Base-by-base conservation (phyloP, 2,797 vertebrate genomes). In the Naso thynnoides region DNA sequence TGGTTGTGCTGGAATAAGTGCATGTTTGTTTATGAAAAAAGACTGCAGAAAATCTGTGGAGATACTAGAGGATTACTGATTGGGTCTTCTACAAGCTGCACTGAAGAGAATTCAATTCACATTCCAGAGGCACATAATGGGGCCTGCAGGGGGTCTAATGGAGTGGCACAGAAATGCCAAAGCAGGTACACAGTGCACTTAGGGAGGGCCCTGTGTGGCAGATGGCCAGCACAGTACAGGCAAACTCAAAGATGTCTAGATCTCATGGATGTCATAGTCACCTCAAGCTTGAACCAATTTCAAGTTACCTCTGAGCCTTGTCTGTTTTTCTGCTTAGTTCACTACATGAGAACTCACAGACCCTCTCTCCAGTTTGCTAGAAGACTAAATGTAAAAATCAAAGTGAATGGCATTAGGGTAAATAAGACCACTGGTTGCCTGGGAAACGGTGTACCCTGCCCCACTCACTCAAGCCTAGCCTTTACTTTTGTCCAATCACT, bases 351-450 rank as follows among this genome's bases (percentile, higher is more conserved):
- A 60, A 78, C 85, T 86, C 88, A 61, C 63, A 82, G 77, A 73
- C 84, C 79, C 71, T 74, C 76, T 79, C 83, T 87, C 84, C 62
- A 79, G 76, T 86, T 90, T 86, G 88, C 91, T 75, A 79, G 74
- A 79, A 89, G 90, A 87, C 91, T 93, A 91, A 93, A 95, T 93
- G 93, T 93, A 91, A 94, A 95, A 95, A 95, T 95, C 94, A 94
- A 95, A 95, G 92, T 91, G 94, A 95, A 94, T 94, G 94, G 93
- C 93, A 94, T 94, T 94, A 94, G 92, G 89, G 92, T 94, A 95
- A 94, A 95, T 93, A 95, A 94, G 93, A 93, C 93, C 92, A 92
- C 89, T 86, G 92, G 94, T 95, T 95, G 92, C 94, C 94, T 90
- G 88, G 93, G 94, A 91, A 94, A 95, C 93, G 84, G 90, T 90